Conservation (phyloP, 2,888 invertebrate species). For the Thera britannica region DNA sequence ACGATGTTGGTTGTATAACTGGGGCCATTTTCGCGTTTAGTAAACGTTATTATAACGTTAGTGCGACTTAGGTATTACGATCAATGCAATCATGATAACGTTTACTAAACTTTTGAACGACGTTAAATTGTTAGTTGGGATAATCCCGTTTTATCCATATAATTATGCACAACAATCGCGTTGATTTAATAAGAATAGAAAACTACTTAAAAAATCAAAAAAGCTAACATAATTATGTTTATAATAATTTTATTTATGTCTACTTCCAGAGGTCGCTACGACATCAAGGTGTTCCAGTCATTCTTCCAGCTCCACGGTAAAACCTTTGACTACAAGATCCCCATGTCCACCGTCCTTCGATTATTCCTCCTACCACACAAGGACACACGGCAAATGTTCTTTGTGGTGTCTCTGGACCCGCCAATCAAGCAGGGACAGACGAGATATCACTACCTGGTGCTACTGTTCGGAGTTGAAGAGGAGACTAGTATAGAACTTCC, state of each 20-base stretch:
- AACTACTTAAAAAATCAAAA: too few species aligned
- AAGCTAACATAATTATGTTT: too few species aligned
- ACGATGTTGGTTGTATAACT: too few species aligned
- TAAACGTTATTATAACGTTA: too few species aligned
- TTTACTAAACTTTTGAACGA: too few species aligned
- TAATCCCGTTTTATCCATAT: too few species aligned
- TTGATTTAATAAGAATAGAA: too few species aligned
- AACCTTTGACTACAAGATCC: conserved; percentile 99
- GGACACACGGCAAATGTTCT: conserved; percentile 99
- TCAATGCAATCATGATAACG: too few species aligned
- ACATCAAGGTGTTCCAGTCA: conserved; percentile 95
- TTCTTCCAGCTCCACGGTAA: conserved; percentile 92
- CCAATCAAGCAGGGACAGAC: conserved; percentile 99
- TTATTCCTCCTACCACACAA: conserved; percentile 98
- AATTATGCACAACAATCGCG: too few species aligned
- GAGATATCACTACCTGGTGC: conserved; percentile 97
- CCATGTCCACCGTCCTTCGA: conserved; percentile 97
- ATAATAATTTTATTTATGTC: neutral
- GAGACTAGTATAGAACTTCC: conserved; percentile 96
- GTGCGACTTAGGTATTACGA: too few species aligned
- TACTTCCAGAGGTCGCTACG: conserved; percentile 93
- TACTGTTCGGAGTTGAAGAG: conserved; percentile 97
- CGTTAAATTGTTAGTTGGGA: too few species aligned
- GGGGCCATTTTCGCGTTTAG: too few species aligned
- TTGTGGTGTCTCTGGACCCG: conserved; percentile 98